phyloP scores from a whole-genome alignment of 2,113 vertebrate species.

The Chaetura pelagica region DNA sequence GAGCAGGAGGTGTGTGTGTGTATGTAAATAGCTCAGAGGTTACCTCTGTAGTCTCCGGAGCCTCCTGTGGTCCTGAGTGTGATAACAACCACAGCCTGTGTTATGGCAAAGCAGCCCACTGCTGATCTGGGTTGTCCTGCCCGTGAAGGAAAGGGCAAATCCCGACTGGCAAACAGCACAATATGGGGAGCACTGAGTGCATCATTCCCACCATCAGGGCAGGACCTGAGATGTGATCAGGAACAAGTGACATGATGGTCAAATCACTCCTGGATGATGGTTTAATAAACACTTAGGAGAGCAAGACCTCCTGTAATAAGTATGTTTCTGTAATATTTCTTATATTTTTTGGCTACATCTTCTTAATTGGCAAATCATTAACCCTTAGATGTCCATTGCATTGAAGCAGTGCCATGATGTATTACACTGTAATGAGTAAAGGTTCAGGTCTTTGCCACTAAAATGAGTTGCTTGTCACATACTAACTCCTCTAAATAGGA shows the following conservation, averaged over 20 bases:
- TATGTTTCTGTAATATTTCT: neutral
- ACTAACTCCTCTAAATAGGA: neutral
- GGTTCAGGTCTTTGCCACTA: neutral
- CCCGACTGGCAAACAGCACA: neutral
- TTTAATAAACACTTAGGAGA: neutral
- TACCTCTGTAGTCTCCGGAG: neutral
- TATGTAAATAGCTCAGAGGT: neutral
- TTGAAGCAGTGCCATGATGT: neutral
- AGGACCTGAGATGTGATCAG: neutral
- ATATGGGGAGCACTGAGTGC: fast-evolving
- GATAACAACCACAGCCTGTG: neutral
- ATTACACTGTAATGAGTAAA: neutral
- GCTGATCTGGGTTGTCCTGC: neutral
- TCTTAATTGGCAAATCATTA: slow-evolving; percentile 4
- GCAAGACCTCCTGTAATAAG: neutral
- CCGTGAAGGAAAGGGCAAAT: neutral
- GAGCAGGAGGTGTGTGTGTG: fast-evolving
- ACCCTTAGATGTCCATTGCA: neutral
- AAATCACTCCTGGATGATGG: neutral
- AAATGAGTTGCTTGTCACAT: neutral
- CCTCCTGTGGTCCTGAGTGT: neutral
- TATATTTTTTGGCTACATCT: neutral
- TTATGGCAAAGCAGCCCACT: neutral
- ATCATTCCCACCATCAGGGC: fast-evolving
- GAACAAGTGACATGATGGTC: neutral